These are phyloP conservation scores for Oscheius onirici DNA, from an alignment of 2,888 invertebrate species.

Conservation along the genomic window DNA sequence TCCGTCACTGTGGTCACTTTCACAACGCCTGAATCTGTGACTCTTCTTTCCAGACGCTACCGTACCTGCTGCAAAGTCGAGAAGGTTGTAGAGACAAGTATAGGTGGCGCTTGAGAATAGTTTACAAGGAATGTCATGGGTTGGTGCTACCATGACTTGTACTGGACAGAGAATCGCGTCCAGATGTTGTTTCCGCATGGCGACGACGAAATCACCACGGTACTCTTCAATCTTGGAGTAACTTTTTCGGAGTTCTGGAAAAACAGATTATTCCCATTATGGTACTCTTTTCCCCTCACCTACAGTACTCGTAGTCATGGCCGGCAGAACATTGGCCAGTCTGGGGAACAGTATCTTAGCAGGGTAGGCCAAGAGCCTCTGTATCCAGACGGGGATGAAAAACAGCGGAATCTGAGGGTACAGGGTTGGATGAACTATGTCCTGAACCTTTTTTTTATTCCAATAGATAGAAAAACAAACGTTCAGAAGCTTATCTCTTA, in stretches of 20 bases:
- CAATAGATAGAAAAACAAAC: neutral
- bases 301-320: constrained; percentile 45
- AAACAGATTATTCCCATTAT: too few relatives aligned
- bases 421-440: constrained; percentile 48
- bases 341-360: constrained; percentile 49
- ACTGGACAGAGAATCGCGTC: constrained; percentile 62
- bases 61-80: constrained; percentile 70
- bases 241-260: constrained; percentile 54
- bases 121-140: constrained; percentile 56
- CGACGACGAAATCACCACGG: constrained; percentile 48
- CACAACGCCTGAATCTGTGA: constrained; percentile 49
- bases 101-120: constrained; percentile 63
- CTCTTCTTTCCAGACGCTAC: too few relatives aligned
- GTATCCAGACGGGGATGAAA: constrained; percentile 53
- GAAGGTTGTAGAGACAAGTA: constrained; percentile 70
- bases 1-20: constrained; percentile 69
- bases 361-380: constrained; percentile 38
- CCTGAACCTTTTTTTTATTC: constrained; percentile 30
- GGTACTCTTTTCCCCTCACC: constrained; percentile 26
- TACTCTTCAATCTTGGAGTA: constrained; percentile 60
- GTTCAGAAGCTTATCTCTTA: constrained; percentile 49
- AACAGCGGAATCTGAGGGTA: constrained; percentile 46
- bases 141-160: constrained; percentile 49
- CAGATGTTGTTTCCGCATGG: constrained; percentile 50
- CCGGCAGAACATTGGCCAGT: constrained; percentile 44